These are phyloP conservation scores for Lophius piscatorius DNA, from an alignment of 2,113 vertebrate species.

Conservation along the genomic window DNA sequence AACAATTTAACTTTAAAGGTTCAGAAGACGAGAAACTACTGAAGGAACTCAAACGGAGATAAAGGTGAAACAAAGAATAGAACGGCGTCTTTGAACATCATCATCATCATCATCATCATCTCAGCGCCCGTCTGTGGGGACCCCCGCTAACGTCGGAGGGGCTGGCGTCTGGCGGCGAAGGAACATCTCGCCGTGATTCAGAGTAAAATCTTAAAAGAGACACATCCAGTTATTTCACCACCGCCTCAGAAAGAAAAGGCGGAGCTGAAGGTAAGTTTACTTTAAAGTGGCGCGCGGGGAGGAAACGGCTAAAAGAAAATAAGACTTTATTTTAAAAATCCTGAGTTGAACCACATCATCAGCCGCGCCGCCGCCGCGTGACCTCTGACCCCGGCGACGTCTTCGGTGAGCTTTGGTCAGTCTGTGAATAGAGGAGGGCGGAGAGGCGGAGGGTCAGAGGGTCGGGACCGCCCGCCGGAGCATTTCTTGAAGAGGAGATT, in stretches of 20 bases:
- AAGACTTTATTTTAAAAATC: slow-evolving; percentile 58
- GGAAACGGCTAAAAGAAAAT: slow-evolving; percentile 31
- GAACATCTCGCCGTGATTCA: slow-evolving; percentile 17
- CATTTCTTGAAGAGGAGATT: too few relatives aligned
- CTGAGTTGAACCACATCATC: slow-evolving; percentile 73
- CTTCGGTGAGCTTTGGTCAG: slow-evolving; percentile 43
- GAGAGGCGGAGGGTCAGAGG: not conserved
- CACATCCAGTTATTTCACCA: slow-evolving; percentile 13
- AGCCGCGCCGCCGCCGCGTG: slow-evolving; percentile 40
- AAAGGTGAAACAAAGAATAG: too few relatives aligned
- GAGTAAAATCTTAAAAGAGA: slow-evolving; percentile 51
- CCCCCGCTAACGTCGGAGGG: slow-evolving; percentile 13
- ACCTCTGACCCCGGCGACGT: slow-evolving; percentile 36
- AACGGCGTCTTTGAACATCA: too few relatives aligned
- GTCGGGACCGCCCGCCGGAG: not conserved
- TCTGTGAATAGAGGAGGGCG: slow-evolving; percentile 28
- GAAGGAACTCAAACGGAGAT: too few relatives aligned
- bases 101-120: too few relatives aligned
- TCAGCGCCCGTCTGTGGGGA: too few relatives aligned
- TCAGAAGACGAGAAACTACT: too few relatives aligned
- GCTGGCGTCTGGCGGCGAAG: slow-evolving; percentile 17
- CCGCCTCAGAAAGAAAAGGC: not conserved
- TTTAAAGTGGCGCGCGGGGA: too few relatives aligned
- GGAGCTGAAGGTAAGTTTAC: too few relatives aligned
- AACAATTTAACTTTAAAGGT: slow-evolving; percentile 40